Conservation (phyloP, 2,113 vertebrate genomes). For the Montifringilla adamsi region DNA sequence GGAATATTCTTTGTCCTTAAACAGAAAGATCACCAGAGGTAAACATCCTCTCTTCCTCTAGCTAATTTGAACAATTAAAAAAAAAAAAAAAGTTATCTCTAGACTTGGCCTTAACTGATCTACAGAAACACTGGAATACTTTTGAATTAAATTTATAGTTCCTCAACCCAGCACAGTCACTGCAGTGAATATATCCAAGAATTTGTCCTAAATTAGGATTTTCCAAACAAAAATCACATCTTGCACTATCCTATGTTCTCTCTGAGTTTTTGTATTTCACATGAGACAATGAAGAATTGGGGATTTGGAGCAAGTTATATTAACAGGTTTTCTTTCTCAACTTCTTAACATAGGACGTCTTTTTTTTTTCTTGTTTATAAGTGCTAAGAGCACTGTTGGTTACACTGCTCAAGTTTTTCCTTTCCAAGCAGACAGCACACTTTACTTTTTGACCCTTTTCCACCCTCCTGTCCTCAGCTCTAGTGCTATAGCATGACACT, state of each 20-base stretch:
- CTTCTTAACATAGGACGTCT: background rate
- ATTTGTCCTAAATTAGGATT: background rate
- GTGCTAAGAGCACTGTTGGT: background rate
- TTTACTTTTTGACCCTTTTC: constrained; percentile 6
- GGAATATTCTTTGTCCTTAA: background rate
- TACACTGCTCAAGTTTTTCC: background rate
- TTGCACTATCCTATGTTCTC: background rate
- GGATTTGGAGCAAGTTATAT: background rate
- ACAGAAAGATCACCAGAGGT: background rate
- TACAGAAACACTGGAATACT: background rate
- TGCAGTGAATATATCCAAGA: background rate
- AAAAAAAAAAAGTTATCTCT: background rate
- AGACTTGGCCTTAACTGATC: background rate
- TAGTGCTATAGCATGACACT: background rate
- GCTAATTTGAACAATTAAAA: background rate
- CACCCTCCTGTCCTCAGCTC: constrained; percentile 15
- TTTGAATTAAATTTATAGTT: background rate
- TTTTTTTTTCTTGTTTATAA: background rate
- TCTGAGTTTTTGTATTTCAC: background rate
- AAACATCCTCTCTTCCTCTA: background rate
- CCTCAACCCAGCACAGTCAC: background rate
- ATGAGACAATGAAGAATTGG: background rate
- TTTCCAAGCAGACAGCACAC: background rate
- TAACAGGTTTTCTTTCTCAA: background rate
- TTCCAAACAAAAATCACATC: background rate